Conservation (phyloP, 2,113 vertebrate species). For the Haplotaxodon microlepis region DNA sequence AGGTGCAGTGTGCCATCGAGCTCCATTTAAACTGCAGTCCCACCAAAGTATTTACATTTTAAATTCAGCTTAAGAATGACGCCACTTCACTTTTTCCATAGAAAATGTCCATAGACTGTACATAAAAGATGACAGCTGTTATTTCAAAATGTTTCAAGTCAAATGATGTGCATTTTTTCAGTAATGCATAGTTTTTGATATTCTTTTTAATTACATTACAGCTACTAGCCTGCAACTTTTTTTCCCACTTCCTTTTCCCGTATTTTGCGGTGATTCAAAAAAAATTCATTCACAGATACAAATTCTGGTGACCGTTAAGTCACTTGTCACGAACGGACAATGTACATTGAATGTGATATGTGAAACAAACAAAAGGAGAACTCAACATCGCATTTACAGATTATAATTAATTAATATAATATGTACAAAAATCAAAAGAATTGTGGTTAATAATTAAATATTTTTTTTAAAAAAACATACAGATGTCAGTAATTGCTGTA, state of each 20-base stretch:
- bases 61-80: not conserved
- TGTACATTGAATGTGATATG: not conserved
- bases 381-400: not conserved
- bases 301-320: not conserved
- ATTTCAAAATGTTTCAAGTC: not conserved
- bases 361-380: not conserved
- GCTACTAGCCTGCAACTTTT: not conserved
- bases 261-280: not conserved
- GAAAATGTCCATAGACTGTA: not conserved
- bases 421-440: not conserved
- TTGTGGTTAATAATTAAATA: not conserved
- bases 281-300: not conserved
- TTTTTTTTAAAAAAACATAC: fast-evolving
- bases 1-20: not conserved
- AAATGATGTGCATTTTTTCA: not conserved
- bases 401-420: not conserved
- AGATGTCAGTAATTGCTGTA: not conserved
- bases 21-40: not conserved
- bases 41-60: not conserved
- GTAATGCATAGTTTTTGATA: not conserved
- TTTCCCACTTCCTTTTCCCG: fast-evolving
- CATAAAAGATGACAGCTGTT: not conserved
- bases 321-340: not conserved
- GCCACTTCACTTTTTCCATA: not conserved
- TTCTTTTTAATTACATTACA: not conserved